These are phyloP conservation scores for Cheilosia soror DNA, from an alignment of 2,888 invertebrate species.

Conservation along the genomic window DNA sequence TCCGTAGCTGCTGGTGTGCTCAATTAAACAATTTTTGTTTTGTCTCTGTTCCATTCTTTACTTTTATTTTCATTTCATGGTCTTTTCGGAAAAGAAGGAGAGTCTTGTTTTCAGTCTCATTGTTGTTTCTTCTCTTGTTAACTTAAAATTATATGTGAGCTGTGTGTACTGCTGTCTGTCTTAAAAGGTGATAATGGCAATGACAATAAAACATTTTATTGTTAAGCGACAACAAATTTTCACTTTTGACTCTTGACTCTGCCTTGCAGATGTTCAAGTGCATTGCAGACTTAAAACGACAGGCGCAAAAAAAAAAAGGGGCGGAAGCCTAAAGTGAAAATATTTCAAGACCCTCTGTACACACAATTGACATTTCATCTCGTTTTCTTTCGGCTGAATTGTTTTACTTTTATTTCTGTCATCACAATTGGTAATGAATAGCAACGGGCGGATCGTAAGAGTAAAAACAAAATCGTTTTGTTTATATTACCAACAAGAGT, in stretches of 20 bases:
- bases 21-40: slow-evolving; percentile 30
- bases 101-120: slow-evolving; percentile 11
- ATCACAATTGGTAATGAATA: slow-evolving; percentile 61
- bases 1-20: slow-evolving; percentile 39
- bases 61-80: slow-evolving; percentile 69
- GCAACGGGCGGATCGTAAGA: neutral
- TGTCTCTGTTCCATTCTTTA: slow-evolving; percentile 23
- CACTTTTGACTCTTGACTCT: slow-evolving; percentile 73
- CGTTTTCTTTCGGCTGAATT: slow-evolving; percentile 10
- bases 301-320: slow-evolving; percentile 2
- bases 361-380: slow-evolving; percentile 72
- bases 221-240: slow-evolving; percentile 61
- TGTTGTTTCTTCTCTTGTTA: slow-evolving; percentile 33
- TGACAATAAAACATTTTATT: slow-evolving; percentile 68
- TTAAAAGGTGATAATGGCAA: slow-evolving; percentile 59
- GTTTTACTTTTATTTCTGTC: slow-evolving; percentile 20
- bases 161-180: slow-evolving; percentile 1
- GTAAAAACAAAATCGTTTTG: slow-evolving; percentile 33
- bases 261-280: slow-evolving; percentile 28
- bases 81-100: slow-evolving; percentile 45
- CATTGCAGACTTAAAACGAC: slow-evolving; percentile 18
- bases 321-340: slow-evolving; percentile 54
- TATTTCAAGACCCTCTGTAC: slow-evolving; percentile 68
- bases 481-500: slow-evolving; percentile 52
- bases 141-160: slow-evolving; percentile 30